Evolutionary conservation across 2,113 vertebrate species (phyloP).

Genomic region (Octodon degus): DNA sequence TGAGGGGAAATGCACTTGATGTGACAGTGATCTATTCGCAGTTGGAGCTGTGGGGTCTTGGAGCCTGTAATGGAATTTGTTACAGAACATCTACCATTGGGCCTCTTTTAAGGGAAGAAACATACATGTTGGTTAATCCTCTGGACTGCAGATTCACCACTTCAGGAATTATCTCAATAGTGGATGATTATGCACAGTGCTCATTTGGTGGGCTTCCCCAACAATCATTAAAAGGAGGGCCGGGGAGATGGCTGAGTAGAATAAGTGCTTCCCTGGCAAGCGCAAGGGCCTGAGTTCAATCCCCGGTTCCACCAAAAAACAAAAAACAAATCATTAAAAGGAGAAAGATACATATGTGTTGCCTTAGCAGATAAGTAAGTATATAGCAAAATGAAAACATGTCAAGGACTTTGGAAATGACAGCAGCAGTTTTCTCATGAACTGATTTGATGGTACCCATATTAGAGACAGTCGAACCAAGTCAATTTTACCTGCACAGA

Average conservation of each 20-base stretch:
- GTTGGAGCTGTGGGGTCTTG: slow-evolving; percentile 32
- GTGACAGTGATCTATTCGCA: slow-evolving; percentile 38
- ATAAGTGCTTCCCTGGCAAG: no score
- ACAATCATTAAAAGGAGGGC: background rate
- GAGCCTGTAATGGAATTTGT: slow-evolving; percentile 47
- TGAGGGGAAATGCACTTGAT: slow-evolving; percentile 21
- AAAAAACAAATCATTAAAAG: background rate
- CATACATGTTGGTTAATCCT: background rate
- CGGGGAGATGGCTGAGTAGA: no score
- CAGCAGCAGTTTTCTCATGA: background rate
- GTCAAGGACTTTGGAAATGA: background rate
- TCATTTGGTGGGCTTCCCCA: background rate
- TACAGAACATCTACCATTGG: background rate
- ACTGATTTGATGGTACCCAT: background rate
- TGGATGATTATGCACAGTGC: background rate
- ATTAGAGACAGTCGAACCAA: background rate
- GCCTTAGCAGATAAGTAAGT: background rate
- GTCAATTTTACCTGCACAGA: background rate
- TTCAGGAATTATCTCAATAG: background rate
- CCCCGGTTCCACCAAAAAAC: no score
- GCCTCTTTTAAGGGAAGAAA: background rate
- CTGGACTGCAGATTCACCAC: background rate
- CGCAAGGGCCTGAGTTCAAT: no score
- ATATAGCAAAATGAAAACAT: background rate
- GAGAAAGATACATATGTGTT: background rate